Evolutionary conservation across 2,113 vertebrate genomes (phyloP).

Genomic region (Brevimyrus niger): DNA sequence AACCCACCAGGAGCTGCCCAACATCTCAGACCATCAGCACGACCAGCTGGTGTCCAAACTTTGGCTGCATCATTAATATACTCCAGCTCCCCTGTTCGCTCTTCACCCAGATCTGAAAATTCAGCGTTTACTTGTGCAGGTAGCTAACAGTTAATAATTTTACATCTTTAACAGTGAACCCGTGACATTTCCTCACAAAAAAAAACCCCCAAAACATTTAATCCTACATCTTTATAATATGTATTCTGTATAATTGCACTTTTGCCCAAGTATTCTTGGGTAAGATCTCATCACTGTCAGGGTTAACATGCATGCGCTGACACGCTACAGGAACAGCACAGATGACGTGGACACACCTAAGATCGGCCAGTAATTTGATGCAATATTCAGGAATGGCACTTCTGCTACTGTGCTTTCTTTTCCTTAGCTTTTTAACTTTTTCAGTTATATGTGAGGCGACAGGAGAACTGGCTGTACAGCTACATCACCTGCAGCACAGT

Average conservation of each 20-base stretch:
- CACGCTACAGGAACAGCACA: background rate
- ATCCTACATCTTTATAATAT: conserved; percentile 30
- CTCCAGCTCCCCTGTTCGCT: conserved; percentile 5
- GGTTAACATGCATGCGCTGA: conserved; percentile 11
- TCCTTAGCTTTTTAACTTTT: background rate
- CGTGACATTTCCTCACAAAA: background rate
- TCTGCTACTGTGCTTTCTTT: background rate
- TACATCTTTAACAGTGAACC: conserved; percentile 5
- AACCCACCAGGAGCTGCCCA: conserved; percentile 21
- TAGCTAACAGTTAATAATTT: conserved; percentile 15
- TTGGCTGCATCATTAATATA: conserved; percentile 11
- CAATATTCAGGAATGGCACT: background rate
- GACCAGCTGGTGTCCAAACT: conserved; percentile 22
- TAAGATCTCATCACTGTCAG: background rate
- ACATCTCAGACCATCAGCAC: conserved; percentile 22
- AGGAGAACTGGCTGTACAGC: background rate
- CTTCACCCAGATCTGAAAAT: conserved; percentile 16
- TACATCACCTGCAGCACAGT: background rate
- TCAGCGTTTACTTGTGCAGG: conserved; percentile 2
- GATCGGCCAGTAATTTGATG: background rate
- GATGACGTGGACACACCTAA: background rate
- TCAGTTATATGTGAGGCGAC: background rate
- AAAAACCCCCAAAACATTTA: conserved; percentile 4
- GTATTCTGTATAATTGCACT: conserved; percentile 36
- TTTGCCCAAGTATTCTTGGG: conserved; percentile 12